Conservation (phyloP, 2,797 vertebrate genomes). For the Enteromius anoplus region DNA sequence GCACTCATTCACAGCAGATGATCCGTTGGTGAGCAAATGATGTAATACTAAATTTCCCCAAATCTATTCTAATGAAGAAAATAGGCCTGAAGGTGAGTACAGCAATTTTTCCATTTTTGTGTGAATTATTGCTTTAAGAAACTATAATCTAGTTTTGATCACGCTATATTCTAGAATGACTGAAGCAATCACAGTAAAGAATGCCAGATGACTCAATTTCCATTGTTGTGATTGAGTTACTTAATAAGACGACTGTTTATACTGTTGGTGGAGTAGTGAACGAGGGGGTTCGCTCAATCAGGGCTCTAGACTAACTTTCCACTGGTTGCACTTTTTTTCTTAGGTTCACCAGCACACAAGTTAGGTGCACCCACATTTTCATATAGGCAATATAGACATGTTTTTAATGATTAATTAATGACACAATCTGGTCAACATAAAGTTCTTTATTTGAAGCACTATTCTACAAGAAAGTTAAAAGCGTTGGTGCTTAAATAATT, state of each 20-base stretch:
- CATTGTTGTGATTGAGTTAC: not conserved
- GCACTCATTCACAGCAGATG: not conserved
- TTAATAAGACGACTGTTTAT: slow-evolving; percentile 1
- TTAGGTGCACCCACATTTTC: too few relatives aligned
- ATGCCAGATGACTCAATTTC: not conserved
- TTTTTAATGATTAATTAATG: too few relatives aligned
- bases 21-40: not conserved
- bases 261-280: not conserved
- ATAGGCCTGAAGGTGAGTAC: not conserved
- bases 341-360: too few relatives aligned
- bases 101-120: not conserved
- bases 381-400: too few relatives aligned
- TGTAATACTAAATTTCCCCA: not conserved
- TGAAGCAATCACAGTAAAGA: not conserved
- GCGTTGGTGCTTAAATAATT: too few relatives aligned
- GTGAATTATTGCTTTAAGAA: not conserved
- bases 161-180: not conserved
- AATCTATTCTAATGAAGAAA: not conserved
- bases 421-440: too few relatives aligned
- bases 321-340: too few relatives aligned
- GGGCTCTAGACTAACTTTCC: too few relatives aligned
- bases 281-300: too few relatives aligned
- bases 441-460: too few relatives aligned
- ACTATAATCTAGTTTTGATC: not conserved
- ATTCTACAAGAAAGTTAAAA: too few relatives aligned